Conservation (phyloP, 1,140 invertebrate species). For the Patella vulgata region DNA sequence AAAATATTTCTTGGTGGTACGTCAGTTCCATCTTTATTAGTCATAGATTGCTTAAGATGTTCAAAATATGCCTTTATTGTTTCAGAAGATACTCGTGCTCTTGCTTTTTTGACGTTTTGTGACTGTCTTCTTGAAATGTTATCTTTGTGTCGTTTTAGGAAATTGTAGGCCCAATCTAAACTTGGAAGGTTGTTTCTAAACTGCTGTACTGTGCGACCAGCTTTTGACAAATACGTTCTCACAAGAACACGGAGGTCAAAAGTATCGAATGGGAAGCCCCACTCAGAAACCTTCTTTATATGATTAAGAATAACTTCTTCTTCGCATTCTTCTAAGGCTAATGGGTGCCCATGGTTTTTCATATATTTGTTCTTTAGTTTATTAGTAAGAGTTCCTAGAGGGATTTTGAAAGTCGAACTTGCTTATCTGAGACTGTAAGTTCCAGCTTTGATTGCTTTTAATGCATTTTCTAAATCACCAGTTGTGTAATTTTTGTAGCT, state of each 20-base stretch:
- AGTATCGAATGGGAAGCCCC: constrained; percentile 12
- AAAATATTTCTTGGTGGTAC: too few relatives aligned
- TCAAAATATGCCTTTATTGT: too few relatives aligned
- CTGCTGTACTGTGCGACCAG: background rate
- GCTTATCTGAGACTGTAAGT: too few relatives aligned
- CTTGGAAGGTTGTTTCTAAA: constrained; percentile 6
- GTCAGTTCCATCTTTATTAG: too few relatives aligned
- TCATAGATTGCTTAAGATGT: too few relatives aligned
- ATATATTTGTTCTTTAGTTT: constrained; percentile 4
- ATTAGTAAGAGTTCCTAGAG: constrained; percentile 3
- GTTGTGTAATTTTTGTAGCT: too few relatives aligned
- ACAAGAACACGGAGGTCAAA: constrained; percentile 4
- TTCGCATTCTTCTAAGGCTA: constrained; percentile 1
- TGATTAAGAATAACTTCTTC: background rate
- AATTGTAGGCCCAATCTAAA: too few relatives aligned
- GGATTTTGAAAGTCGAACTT: too few relatives aligned
- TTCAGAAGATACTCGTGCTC: too few relatives aligned
- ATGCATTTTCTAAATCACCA: too few relatives aligned
- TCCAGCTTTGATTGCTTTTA: too few relatives aligned
- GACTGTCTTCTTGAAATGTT: background rate
- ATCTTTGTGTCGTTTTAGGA: background rate
- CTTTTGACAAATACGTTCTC: constrained; percentile 1
- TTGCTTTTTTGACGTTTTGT: constrained; percentile 5
- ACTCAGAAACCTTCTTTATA: background rate
- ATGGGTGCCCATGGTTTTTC: constrained; percentile 2